Base-by-base conservation (phyloP, 2,888 invertebrate species). In the Eueremaeus valkanovi region DNA sequence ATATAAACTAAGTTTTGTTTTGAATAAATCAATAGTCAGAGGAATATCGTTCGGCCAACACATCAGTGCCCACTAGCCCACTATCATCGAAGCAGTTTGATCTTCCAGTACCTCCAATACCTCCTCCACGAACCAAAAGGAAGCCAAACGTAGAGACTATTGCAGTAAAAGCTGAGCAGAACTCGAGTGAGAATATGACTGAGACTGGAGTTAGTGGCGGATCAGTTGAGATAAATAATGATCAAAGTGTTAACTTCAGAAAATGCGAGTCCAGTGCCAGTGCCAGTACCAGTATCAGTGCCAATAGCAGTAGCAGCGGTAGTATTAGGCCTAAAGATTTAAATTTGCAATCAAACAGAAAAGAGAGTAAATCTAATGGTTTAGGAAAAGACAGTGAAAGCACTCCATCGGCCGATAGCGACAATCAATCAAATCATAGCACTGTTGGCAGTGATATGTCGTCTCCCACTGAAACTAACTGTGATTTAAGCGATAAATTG, bases 101-200 rank as follows among this genome's bases (percentile, higher is more conserved):
- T 11, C 27, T 51, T 21, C 29, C 45, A 29, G 5, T 73, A 40
- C 27, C 42, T 31, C 73, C 73, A 11, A 42, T 55, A 63, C 63
- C 76, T 16, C 76, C 76, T 24, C 76, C 76, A 42, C n/a, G 76
- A 74, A 49, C 49, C 18, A 76, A 70, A 55, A 72, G 45, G 16
- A 61, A 63, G 51, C 24, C 51, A n/a, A 58, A 33, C 13, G 33
- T 5, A 21, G 61, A 73, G 1, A 72, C 33, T 13, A 45, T 29
- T 40, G 3, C 51, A 6, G 9, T 63, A 2, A 33, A 33, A 33
- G 16, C 3, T 16, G 21, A 21, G 9, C 61, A 33, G 31, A 33
- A 18, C 24, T 63, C 33, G 3, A 33, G 33, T 63, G 61, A 63
- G 33, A 33, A 16, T 63, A 27, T 63, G n/a, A 18, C 27, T 33